These are phyloP conservation scores for Hesperia comma DNA, from an alignment of 2,888 invertebrate genomes.

Conservation along the genomic window DNA sequence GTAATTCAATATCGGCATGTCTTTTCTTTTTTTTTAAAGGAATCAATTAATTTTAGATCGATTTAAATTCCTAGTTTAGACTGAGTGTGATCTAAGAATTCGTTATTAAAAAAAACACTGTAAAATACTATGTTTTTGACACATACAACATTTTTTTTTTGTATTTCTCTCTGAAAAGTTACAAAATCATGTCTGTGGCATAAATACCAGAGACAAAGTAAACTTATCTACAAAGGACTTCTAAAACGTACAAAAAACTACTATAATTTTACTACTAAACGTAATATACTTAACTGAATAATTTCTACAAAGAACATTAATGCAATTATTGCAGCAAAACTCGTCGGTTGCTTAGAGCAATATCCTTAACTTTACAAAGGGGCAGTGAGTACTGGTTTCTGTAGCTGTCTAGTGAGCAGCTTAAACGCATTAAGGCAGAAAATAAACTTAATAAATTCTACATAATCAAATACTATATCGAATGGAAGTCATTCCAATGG, in stretches of 20 bases:
- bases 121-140: neutral
- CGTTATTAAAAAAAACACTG: too few relatives aligned
- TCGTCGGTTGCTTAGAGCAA: slow-evolving; percentile 65
- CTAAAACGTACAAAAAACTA: slow-evolving; percentile 35
- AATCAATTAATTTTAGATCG: too few relatives aligned
- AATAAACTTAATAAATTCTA: neutral
- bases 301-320: slow-evolving; percentile 53
- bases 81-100: too few relatives aligned
- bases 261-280: slow-evolving; percentile 38
- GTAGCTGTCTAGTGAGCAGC: slow-evolving; percentile 51
- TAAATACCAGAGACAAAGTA: neutral
- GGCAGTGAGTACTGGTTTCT: slow-evolving; percentile 79
- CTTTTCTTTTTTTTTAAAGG: too few relatives aligned
- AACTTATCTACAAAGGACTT: slow-evolving; percentile 16
- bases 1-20: too few relatives aligned
- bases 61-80: too few relatives aligned
- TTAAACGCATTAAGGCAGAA: slow-evolving; percentile 40
- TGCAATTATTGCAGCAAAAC: slow-evolving; percentile 66
- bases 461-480: too few relatives aligned
- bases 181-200: slow-evolving; percentile 1
- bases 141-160: neutral
- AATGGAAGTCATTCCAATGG: neutral
- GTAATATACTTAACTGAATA: slow-evolving; percentile 57
- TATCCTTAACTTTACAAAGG: slow-evolving; percentile 51
- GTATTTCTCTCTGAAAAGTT: too few relatives aligned